Evolutionary conservation across 1,140 invertebrate genomes (phyloP).

Genomic region (Lepidostoma basale): DNA sequence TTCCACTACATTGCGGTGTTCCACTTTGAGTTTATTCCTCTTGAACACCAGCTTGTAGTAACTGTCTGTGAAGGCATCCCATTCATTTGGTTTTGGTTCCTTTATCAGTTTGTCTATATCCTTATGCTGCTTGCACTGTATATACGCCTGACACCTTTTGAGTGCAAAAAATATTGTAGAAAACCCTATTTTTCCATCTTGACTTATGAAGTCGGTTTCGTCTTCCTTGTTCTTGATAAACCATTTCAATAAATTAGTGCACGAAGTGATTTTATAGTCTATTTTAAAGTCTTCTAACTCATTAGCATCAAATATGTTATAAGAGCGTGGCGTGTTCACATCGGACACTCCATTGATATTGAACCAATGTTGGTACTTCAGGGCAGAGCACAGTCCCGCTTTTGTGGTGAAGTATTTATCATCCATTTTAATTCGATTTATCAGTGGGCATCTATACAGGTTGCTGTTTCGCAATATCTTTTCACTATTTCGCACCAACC

Average conservation of each 20-base stretch:
- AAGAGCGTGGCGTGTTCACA: constrained; percentile 64
- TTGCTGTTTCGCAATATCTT: constrained; percentile 52
- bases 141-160: constrained; percentile 61
- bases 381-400: constrained; percentile 64
- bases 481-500: constrained; percentile 52
- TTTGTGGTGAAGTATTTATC: constrained; percentile 66
- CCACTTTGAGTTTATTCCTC: constrained; percentile 52
- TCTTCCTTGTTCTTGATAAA: constrained; percentile 62
- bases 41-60: constrained; percentile 58
- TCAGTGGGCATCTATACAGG: constrained; percentile 53
- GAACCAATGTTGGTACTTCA: constrained; percentile 66
- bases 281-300: constrained; percentile 61
- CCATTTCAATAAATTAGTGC: constrained; percentile 80
- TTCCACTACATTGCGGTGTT: constrained; percentile 57
- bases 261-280: constrained; percentile 78
- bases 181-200: constrained; percentile 59
- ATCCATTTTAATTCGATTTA: constrained; percentile 63
- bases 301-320: constrained; percentile 57
- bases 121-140: constrained; percentile 57
- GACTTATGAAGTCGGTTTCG: background rate
- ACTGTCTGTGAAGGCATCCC: constrained; percentile 73
- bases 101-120: constrained; percentile 59
- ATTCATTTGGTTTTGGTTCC: constrained; percentile 62
- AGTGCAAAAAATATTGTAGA: constrained; percentile 64
- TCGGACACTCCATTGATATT: constrained; percentile 62